Conservation (phyloP, 1,140 invertebrate species). For the Sinonovacula constricta region DNA sequence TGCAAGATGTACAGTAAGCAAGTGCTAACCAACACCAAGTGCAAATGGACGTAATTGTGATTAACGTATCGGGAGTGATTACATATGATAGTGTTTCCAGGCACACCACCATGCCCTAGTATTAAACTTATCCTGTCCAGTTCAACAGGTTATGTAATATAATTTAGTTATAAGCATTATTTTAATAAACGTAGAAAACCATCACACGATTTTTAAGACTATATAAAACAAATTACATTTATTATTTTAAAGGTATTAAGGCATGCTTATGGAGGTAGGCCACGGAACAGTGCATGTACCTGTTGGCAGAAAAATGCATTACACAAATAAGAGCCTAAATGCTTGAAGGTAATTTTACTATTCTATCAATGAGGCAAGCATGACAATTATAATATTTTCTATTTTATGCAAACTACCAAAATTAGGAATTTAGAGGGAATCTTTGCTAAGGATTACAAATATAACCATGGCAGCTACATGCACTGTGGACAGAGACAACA, state of each 20-base stretch:
- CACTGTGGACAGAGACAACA: slow-evolving; percentile 8
- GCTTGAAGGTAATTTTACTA: background rate
- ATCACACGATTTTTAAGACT: background rate
- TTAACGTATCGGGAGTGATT: slow-evolving; percentile 16
- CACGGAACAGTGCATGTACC: slow-evolving; percentile 22
- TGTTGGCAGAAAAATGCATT: background rate
- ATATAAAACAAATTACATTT: background rate
- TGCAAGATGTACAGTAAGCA: slow-evolving; percentile 18
- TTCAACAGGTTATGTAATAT: slow-evolving; percentile 16
- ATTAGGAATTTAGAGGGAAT: background rate
- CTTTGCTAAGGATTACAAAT: background rate
- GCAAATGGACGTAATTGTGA: background rate
- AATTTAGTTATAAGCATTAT: background rate
- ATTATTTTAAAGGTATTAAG: slow-evolving; percentile 18
- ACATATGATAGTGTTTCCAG: slow-evolving; percentile 13
- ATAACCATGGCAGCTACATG: slow-evolving; percentile 9
- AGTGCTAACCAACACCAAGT: slow-evolving; percentile 17
- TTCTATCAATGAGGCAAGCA: background rate
- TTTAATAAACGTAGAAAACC: background rate
- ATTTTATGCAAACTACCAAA: background rate
- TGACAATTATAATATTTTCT: background rate
- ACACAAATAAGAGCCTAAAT: background rate
- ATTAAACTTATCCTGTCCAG: slow-evolving; percentile 16
- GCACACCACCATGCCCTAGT: slow-evolving; percentile 4
- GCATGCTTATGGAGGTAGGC: slow-evolving; percentile 19